A percentile compares a stretch with the other conserved stretches of the same genome.
These are phyloP conservation scores for Colostygia pectinataria DNA, from an alignment of 2,888 invertebrate species.

Conservation along the genomic window DNA sequence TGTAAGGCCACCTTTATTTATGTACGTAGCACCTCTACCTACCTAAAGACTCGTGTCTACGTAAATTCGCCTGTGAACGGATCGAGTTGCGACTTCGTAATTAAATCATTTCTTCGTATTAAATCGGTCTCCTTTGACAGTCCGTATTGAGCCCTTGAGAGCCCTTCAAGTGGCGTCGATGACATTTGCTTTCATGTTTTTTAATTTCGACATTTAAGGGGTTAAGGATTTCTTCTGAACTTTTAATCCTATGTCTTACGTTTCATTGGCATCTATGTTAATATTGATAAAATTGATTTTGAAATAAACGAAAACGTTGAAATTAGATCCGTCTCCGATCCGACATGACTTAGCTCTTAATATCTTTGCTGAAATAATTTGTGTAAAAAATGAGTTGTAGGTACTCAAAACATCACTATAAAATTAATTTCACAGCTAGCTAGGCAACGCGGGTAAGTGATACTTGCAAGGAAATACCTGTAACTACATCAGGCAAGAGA, in stretches of 20 bases:
- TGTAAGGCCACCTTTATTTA: conserved; percentile 19
- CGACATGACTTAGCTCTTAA: not conserved
- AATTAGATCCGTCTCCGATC: not conserved
- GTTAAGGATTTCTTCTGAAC: conserved; percentile 36
- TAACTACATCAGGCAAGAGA: conserved; percentile 25
- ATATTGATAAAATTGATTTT: conserved; percentile 10
- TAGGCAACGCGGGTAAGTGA: conserved; percentile 9
- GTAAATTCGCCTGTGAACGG: conserved; percentile 33
- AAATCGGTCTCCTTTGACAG: conserved; percentile 63
- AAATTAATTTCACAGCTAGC: conserved; percentile 5
- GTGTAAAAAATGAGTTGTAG: too few species aligned
- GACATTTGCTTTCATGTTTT: conserved; percentile 58
- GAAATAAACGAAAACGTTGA: not conserved
- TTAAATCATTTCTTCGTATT: conserved; percentile 72
- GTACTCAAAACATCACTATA: too few species aligned
- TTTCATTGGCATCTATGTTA: conserved; percentile 18
- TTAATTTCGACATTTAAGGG: conserved; percentile 47
- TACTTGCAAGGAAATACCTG: conserved; percentile 24
- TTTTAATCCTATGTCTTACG: conserved; percentile 33
- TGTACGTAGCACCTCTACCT: not conserved
- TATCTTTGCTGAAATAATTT: too few species aligned
- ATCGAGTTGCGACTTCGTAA: conserved; percentile 69
- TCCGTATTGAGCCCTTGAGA: conserved; percentile 62
- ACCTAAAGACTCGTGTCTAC: conserved; percentile 9
- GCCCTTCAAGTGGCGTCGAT: conserved; percentile 53